Percentiles rank a stretch among this genome's conserved stretches.
Evolutionary conservation across 2,888 invertebrate species (phyloP).

Genomic region (Neocrepidodera transversa): DNA sequence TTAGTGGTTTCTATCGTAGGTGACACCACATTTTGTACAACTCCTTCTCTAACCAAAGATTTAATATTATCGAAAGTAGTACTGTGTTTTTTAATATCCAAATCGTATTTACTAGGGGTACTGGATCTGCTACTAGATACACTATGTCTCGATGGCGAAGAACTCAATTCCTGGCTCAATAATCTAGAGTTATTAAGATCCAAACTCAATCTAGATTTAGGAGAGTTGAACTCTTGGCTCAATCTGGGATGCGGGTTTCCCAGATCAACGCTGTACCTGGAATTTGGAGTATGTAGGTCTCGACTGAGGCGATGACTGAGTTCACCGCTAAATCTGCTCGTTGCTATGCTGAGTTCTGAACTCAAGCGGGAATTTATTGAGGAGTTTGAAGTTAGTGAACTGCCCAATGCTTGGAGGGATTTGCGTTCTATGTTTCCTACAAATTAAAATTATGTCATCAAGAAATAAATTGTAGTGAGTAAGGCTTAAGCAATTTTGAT

Average conservation of each 20-base stretch:
- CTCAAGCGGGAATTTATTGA: conserved; percentile 70
- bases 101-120: conserved; percentile 63
- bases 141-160: conserved; percentile 55
- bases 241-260: conserved; percentile 68
- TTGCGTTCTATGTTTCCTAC: conserved; percentile 67
- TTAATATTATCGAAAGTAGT: conserved; percentile 81
- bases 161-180: conserved; percentile 54
- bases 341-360: conserved; percentile 69
- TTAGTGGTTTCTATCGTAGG: conserved; percentile 68
- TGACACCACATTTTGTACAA: conserved; percentile 65
- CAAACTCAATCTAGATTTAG: conserved; percentile 68
- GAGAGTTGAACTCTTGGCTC: conserved; percentile 65
- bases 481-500: no score
- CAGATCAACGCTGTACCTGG: conserved; percentile 73
- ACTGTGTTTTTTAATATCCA: conserved; percentile 74
- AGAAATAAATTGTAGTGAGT: no score
- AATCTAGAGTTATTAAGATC: conserved; percentile 65
- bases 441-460: conserved; percentile 12
- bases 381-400: conserved; percentile 63
- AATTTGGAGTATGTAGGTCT: conserved; percentile 68
- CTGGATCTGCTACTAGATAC: conserved; percentile 56
- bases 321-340: conserved; percentile 67
- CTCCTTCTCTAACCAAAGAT: conserved; percentile 75
- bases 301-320: conserved; percentile 58
- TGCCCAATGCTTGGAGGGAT: conserved; percentile 68